Base-by-base conservation (phyloP, 2,797 vertebrate species). In the Falco novaeseelandiae region DNA sequence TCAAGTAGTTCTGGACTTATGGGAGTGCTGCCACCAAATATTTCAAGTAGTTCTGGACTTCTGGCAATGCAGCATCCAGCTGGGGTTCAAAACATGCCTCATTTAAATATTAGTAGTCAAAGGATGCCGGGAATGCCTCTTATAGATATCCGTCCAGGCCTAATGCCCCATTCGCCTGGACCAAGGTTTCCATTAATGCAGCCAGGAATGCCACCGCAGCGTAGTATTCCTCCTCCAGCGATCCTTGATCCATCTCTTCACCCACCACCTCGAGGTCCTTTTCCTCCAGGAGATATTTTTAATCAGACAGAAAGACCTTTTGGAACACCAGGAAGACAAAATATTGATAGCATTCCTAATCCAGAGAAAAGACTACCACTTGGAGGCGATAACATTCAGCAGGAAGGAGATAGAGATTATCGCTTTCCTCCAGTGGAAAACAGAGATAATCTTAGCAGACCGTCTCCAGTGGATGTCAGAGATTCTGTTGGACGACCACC, bases 391-490 rank as follows among this genome's bases (percentile, higher is more conserved):
- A 98, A 96, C 71, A 98, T 98, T 86, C 99, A 98, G 34, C 99
- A 99, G 97, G 99, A 99, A 84, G 99, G 99, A 95, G 99, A 99
- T 95, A 98, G 99, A 98, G 99, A 99, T 98, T 99, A 99, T 96
- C 99, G 99, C 70, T 99, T 99, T 97, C 99, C 99, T 93, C 98
- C 98, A 4, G 71, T 99, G 54, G 99, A 98, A 80, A 96, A 93
- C 76, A 97, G 99, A 94, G 99, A 99, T 15, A 98, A 98, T 91
- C 97, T 99, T 89, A 98, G 98, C 94, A 99, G 99, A 67, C 99
- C 99, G 29, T 97, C 98, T 84, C 98, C 99, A 1, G 98, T 99
- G 80, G 99, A 99, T 84, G 98, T 99, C 69, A 98, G 99, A 87
- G 99, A 99, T 78, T 83, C 98, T 67, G 96, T 97, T 84, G 97